Conservation (phyloP, 1,140 invertebrate genomes). For the Pogonus chalceus region DNA sequence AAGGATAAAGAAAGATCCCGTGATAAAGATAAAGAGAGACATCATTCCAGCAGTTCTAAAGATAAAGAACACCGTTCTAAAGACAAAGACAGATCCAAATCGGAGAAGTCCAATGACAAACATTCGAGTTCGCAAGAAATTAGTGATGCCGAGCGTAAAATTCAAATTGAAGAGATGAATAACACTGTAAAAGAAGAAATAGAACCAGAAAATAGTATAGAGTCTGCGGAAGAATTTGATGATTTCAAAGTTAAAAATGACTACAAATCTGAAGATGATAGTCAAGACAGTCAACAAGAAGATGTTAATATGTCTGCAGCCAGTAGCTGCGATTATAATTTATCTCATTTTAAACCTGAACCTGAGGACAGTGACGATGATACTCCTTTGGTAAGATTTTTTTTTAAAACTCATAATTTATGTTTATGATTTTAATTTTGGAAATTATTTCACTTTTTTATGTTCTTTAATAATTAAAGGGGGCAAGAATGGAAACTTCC, state of each 20-base stretch:
- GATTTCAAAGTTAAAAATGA: conserved; percentile 28
- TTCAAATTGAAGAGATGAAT: conserved; percentile 15
- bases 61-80: conserved; percentile 29
- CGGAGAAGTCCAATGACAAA: conserved; percentile 19
- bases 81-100: conserved; percentile 32
- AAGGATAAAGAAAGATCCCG: conserved; percentile 31
- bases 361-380: conserved; percentile 40
- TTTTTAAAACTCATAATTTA: conserved; percentile 10
- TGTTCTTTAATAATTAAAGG: conserved; percentile 24
- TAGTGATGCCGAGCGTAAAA: conserved; percentile 8
- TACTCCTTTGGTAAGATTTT: conserved; percentile 54
- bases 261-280: conserved; percentile 23
- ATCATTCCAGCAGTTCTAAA: conserved; percentile 34
- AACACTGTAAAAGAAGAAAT: not conserved
- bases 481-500: conserved; percentile 21
- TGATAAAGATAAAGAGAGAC: conserved; percentile 43
- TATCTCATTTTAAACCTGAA: conserved; percentile 49
- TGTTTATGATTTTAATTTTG: conserved; percentile 16
- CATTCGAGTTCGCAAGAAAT: conserved; percentile 16
- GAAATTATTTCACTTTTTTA: conserved; percentile 6
- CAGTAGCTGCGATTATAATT: conserved; percentile 54
- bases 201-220: conserved; percentile 11
- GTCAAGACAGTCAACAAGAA: conserved; percentile 20
- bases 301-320: conserved; percentile 40
- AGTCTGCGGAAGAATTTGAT: conserved; percentile 25